phyloP scores from a whole-genome alignment of 2,113 vertebrate species.

The Psittacula cyanocephala region DNA sequence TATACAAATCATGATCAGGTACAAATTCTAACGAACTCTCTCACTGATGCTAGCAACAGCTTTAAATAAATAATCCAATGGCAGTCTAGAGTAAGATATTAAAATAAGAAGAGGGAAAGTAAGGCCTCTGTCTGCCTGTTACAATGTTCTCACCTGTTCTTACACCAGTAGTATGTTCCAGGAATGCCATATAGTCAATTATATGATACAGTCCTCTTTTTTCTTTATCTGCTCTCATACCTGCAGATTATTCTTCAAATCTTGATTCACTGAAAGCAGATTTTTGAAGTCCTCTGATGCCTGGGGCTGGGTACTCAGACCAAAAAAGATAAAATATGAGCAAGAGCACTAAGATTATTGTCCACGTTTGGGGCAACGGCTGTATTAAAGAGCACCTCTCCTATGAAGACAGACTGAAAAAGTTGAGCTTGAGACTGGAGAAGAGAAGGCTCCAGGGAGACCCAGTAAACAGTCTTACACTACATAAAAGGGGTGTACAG shows the following conservation, averaged over 20 bases:
- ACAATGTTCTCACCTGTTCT: background rate
- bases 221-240: background rate
- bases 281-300: background rate
- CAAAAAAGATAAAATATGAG: background rate
- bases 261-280: background rate
- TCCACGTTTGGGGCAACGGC: rapidly evolving
- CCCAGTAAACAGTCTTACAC: background rate
- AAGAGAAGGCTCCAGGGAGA: background rate
- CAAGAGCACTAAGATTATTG: background rate
- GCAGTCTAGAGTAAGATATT: background rate
- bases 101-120: background rate
- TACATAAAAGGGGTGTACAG: background rate
- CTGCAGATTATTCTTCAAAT: background rate
- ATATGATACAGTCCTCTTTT: background rate
- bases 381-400: background rate
- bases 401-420: background rate
- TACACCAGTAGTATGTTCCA: background rate
- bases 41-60: background rate
- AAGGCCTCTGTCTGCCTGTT: background rate
- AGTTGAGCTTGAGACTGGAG: background rate
- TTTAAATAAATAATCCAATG: background rate
- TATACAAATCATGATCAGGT: background rate
- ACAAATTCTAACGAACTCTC: background rate
- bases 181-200: background rate
- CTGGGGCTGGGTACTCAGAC: background rate